Conservation (phyloP, 1,140 invertebrate species). For the Aphaenogaster rudis region DNA sequence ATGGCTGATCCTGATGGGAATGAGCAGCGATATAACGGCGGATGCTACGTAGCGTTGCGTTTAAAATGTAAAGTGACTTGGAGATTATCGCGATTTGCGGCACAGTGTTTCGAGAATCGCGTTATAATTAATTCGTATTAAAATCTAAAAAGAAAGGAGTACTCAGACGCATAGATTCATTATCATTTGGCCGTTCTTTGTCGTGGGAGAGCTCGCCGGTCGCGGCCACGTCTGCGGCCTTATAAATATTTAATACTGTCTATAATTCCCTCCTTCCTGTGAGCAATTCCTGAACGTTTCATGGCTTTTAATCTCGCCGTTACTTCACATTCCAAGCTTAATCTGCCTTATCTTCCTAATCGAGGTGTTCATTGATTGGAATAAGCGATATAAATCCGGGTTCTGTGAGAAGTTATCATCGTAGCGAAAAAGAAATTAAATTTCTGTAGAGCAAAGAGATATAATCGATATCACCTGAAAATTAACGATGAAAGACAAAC, state of each 20-base stretch:
- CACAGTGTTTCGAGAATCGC: background rate
- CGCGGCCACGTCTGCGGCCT: constrained; percentile 44
- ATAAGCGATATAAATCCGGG: constrained; percentile 41
- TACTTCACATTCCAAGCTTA: constrained; percentile 47
- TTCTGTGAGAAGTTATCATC: background rate
- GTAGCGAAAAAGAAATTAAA: constrained; percentile 27
- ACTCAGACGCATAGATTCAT: constrained; percentile 54
- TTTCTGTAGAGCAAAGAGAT: constrained; percentile 11
- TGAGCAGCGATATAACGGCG: background rate
- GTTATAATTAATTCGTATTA: constrained; percentile 58
- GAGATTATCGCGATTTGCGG: constrained; percentile 26
- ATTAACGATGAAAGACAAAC: background rate
- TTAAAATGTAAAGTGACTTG: constrained; percentile 27
- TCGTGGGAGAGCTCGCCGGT: constrained; percentile 45
- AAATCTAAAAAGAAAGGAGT: constrained; percentile 9
- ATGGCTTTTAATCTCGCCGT: constrained; percentile 28
- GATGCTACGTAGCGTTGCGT: background rate
- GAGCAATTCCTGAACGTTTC: constrained; percentile 22
- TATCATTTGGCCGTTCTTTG: constrained; percentile 66
- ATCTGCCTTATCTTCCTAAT: constrained; percentile 41
- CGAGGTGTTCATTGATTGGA: constrained; percentile 8
- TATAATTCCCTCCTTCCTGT: constrained; percentile 60
- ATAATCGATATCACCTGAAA: constrained; percentile 19
- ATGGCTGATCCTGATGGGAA: background rate
- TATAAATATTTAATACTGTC: constrained; percentile 73